phyloP scores from a whole-genome alignment of 2,113 vertebrate species.

The Bucco capensis region DNA sequence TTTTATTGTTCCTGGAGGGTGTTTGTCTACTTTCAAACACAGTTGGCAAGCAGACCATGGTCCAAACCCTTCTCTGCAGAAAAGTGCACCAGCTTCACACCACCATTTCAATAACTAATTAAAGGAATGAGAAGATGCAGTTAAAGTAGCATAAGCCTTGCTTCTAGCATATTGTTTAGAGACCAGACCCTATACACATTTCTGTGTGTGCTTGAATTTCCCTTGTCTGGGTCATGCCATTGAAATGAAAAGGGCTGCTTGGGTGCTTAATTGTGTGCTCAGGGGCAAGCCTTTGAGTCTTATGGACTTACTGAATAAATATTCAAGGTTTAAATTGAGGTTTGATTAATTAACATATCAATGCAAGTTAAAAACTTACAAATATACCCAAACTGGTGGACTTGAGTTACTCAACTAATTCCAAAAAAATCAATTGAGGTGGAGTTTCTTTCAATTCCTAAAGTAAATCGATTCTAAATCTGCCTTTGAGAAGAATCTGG shows the following conservation, averaged over 20 bases:
- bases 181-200: neutral
- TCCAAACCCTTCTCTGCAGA: neutral
- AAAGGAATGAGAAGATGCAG: constrained; percentile 6
- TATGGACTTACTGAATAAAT: neutral
- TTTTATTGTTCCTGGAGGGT: neutral
- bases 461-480: neutral
- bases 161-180: neutral
- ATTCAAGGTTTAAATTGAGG: neutral
- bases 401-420: neutral
- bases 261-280: neutral
- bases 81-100: constrained; percentile 15
- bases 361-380: neutral
- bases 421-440: neutral
- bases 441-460: neutral
- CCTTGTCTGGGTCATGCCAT: neutral
- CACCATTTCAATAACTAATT: neutral
- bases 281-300: neutral
- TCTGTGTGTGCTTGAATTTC: neutral
- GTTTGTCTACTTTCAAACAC: neutral
- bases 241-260: neutral
- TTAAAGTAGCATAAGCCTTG: constrained; percentile 8
- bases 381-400: neutral
- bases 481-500: neutral
- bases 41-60: neutral
- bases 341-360: neutral